These are phyloP conservation scores for Cosmia trapezina DNA, from an alignment of 2,888 invertebrate genomes.

Conservation along the genomic window DNA sequence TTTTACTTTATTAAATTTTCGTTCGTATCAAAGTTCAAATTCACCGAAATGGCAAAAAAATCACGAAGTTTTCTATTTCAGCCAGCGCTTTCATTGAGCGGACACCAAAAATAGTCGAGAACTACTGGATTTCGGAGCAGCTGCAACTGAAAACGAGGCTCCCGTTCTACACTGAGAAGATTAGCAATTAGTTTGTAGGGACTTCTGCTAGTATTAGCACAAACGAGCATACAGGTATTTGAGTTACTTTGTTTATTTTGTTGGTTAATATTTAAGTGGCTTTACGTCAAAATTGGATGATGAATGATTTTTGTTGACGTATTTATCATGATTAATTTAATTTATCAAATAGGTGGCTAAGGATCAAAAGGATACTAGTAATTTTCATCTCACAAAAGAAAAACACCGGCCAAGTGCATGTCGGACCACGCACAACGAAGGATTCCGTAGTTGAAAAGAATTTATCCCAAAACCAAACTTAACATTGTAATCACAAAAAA, in stretches of 20 bases:
- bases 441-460: too few relatives aligned
- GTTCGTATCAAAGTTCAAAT: conserved; percentile 9
- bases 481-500: too few relatives aligned
- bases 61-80: conserved; percentile 42
- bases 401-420: too few relatives aligned
- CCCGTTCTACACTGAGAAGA: conserved; percentile 35
- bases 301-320: too few relatives aligned
- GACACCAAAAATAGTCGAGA: conserved; percentile 53
- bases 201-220: conserved; percentile 6
- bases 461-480: too few relatives aligned
- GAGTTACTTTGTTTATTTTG: not conserved
- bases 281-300: too few relatives aligned
- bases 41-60: conserved; percentile 31
- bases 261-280: too few relatives aligned
- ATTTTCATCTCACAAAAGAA: too few relatives aligned
- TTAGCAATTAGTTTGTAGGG: conserved; percentile 59
- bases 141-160: conserved; percentile 55
- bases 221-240: conserved; percentile 32
- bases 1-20: not conserved
- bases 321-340: not conserved
- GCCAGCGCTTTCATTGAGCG: conserved; percentile 47
- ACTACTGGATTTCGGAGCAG: conserved; percentile 44
- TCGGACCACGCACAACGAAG: too few relatives aligned
- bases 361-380: too few relatives aligned
- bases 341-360: not conserved